Evolutionary conservation across 2,888 invertebrate genomes (phyloP), one percentile per base, ranked within the genome.

Genomic region (Seira musarum): DNA sequence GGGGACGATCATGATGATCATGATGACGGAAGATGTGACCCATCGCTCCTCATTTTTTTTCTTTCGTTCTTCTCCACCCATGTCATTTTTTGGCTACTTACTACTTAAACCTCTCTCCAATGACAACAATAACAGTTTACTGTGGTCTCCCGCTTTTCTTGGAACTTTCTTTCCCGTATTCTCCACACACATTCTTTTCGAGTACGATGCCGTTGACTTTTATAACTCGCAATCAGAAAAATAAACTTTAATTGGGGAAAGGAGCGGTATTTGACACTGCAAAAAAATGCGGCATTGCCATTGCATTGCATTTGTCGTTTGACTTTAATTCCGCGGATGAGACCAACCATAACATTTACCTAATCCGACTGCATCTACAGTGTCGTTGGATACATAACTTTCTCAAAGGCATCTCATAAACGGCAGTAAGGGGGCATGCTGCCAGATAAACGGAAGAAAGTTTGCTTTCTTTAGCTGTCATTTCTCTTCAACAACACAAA

Each of bases 21-120:
- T 40, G 40, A 40, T 40, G 40, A 40, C 40, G 40, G 40, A n/a
- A 3, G 49, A 49, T 49, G 49, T 49, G 49, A 49, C 49, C 49
- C 49, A 49, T 49, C 49, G 3, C 49, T 49, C 30, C 30, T 30
- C 30, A 8, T 30, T 30, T 30, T 30, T 30, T 8, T 30, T 30
- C 30, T 8, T n/a, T n/a, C n/a, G 40, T 40, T n/a, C 6, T n/a
- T 49, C 49, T 49, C 64, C 49, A 76, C 66, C 60, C 78, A 80
- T 80, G 81, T 82, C 82, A 82, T 78, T 81, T 81, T 77, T 74
- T 80, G 74, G 79, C 82, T 40, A n/a, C 8, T 30, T 3, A 15
- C 49, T 49, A 49, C 49, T 49, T 30, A 30, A 30, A 30, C 3
- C 30, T 30, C 30, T 30, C 30, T 30, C 49, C 49, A 49, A 49